These are phyloP conservation scores for Meda fulgida DNA, from an alignment of 2,797 vertebrate species.

Conservation along the genomic window DNA sequence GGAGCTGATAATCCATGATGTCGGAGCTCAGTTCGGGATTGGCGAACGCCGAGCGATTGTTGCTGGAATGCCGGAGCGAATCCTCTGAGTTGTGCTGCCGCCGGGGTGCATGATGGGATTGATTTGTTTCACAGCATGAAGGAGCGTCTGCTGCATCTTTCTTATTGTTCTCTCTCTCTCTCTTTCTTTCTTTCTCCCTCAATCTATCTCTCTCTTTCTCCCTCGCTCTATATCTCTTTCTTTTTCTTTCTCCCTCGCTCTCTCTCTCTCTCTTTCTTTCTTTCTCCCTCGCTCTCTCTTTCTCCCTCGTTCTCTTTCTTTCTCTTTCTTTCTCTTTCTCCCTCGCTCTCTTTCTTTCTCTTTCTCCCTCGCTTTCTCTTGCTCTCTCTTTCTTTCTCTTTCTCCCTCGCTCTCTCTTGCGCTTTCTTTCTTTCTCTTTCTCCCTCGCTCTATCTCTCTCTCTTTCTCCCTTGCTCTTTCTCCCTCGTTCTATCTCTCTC, in stretches of 20 bases:
- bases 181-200: not conserved
- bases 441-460: not conserved
- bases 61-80: conserved; percentile 15
- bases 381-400: rapidly evolving
- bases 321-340: no score
- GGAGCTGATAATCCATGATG: conserved; percentile 59
- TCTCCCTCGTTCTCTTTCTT: no score
- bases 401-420: conserved; percentile 1
- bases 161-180: conserved; percentile 32
- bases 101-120: conserved; percentile 44
- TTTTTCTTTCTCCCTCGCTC: not conserved
- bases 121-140: conserved; percentile 43
- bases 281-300: no score
- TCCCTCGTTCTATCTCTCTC: no score
- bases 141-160: conserved; percentile 25
- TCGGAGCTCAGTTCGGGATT: conserved; percentile 26
- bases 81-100: conserved; percentile 7
- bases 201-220: conserved; percentile 2
- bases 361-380: no score
- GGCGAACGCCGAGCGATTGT: conserved; percentile 13
- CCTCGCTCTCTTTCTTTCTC: no score
- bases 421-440: not conserved
- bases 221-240: not conserved
- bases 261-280: rapidly evolving
- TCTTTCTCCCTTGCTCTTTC: rapidly evolving